A percentile compares a stretch with the other conserved stretches of the same genome.
Conservation (phyloP, 2,888 invertebrate species). For the Erebia ligea region DNA sequence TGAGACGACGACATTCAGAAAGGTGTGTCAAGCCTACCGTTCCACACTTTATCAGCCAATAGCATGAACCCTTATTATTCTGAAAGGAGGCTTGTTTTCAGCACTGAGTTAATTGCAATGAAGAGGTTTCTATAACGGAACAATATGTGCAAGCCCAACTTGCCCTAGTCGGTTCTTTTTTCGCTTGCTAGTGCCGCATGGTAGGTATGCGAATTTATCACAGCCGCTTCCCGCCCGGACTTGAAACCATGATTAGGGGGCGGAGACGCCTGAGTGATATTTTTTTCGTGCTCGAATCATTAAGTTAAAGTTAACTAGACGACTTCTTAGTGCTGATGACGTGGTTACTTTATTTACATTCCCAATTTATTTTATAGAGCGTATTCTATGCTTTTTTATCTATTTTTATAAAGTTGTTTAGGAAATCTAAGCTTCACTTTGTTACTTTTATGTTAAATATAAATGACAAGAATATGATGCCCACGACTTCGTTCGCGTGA, state of each 20-base stretch:
- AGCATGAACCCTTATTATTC: too few species aligned
- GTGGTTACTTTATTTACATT: constrained; percentile 21
- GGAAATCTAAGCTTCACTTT: too few species aligned
- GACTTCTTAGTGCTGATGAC: constrained; percentile 33
- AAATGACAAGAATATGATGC: too few species aligned
- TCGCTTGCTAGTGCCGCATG: constrained; percentile 6
- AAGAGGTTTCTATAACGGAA: background rate
- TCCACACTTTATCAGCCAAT: too few species aligned
- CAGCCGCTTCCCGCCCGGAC: constrained; percentile 57
- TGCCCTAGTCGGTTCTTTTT: background rate
- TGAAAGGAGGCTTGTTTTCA: too few species aligned
- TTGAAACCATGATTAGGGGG: constrained; percentile 71
- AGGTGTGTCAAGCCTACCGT: too few species aligned
- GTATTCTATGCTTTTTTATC: too few species aligned
- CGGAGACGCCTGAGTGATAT: constrained; percentile 57
- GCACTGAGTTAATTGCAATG: background rate
- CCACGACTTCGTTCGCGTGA: too few species aligned
- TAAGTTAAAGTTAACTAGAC: constrained; percentile 43
- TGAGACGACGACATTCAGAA: too few species aligned
- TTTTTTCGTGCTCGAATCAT: constrained; percentile 47
- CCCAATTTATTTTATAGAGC: too few species aligned
- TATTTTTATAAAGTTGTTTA: too few species aligned
- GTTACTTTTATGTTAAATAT: too few species aligned
- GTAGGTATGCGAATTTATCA: constrained; percentile 71
- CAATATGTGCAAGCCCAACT: background rate